Conservation (phyloP, 2,888 invertebrate species). For the Microctonus hyperodae region DNA sequence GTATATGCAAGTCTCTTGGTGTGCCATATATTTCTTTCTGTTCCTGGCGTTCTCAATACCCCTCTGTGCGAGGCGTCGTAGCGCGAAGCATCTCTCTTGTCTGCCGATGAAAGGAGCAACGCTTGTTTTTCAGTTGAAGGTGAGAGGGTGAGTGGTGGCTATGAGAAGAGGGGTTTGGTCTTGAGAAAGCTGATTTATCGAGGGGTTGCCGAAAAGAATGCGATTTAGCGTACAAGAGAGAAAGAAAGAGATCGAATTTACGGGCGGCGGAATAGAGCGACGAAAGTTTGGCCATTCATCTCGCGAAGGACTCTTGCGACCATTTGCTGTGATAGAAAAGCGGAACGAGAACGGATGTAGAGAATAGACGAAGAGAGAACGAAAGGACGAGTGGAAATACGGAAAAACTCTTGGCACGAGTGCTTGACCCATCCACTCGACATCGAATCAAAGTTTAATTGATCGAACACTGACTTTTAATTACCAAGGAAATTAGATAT, state of each 20-base stretch:
- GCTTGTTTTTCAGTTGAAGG: slow-evolving; percentile 29
- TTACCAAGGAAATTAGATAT: slow-evolving; percentile 13
- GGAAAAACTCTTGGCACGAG: slow-evolving; percentile 15
- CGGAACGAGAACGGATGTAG: slow-evolving; percentile 13
- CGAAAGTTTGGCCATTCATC: slow-evolving; percentile 29
- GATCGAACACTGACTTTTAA: slow-evolving; percentile 20
- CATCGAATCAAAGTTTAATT: slow-evolving; percentile 25
- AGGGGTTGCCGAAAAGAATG: slow-evolving; percentile 32
- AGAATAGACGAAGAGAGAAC: not conserved
- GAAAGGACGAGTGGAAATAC: not conserved
- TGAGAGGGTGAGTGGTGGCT: slow-evolving; percentile 12
- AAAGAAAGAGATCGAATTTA: slow-evolving; percentile 27
- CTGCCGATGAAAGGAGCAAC: slow-evolving; percentile 33
- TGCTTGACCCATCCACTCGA: slow-evolving; percentile 19
- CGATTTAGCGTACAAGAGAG: slow-evolving; percentile 26
- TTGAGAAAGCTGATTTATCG: slow-evolving; percentile 32
- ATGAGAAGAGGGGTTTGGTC: slow-evolving; percentile 1
- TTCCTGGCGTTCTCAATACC: slow-evolving; percentile 19
- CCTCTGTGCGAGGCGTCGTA: slow-evolving; percentile 21
- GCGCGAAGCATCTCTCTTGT: slow-evolving; percentile 25
- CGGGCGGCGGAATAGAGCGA: slow-evolving; percentile 19
- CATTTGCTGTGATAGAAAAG: slow-evolving; percentile 23
- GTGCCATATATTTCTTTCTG: slow-evolving; percentile 23
- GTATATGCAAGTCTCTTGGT: slow-evolving; percentile 24
- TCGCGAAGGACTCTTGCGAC: slow-evolving; percentile 23